phyloP scores from a whole-genome alignment of 2,797 vertebrate genomes.

The Antennarius maculatus region DNA sequence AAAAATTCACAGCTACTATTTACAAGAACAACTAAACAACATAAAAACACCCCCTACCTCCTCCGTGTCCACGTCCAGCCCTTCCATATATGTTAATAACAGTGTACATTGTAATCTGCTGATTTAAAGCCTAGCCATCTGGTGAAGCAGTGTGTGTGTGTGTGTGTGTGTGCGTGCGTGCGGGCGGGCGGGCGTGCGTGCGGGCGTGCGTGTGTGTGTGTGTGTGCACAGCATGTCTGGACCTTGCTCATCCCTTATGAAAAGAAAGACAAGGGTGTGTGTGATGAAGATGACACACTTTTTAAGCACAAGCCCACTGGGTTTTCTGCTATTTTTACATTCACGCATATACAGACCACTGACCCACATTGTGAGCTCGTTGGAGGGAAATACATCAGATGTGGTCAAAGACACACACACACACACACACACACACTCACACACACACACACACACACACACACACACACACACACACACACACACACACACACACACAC shows the following conservation, averaged over 20 bases:
- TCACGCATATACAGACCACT: slow-evolving; percentile 50
- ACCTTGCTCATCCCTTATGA: slow-evolving; percentile 25
- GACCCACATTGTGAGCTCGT: slow-evolving; percentile 57
- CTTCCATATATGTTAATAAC: slow-evolving; percentile 51
- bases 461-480: slow-evolving; percentile 62
- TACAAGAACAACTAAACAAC: slow-evolving; percentile 4
- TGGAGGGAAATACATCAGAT: slow-evolving; percentile 59
- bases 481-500: slow-evolving; percentile 70
- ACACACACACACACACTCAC: slow-evolving; percentile 49
- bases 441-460: slow-evolving; percentile 63
- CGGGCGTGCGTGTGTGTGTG: slow-evolving; percentile 10
- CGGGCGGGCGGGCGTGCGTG: slow-evolving; percentile 4
- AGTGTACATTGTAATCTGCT: slow-evolving; percentile 63
- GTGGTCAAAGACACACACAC: slow-evolving; percentile 68
- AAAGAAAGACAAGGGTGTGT: slow-evolving; percentile 47
- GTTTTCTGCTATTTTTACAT: slow-evolving; percentile 56
- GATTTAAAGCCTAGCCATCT: slow-evolving; percentile 65
- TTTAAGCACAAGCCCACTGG: slow-evolving; percentile 39
- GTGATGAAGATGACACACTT: slow-evolving; percentile 62
- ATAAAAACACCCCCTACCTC: slow-evolving; percentile 22
- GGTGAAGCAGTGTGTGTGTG: slow-evolving; percentile 29
- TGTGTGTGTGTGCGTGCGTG: slow-evolving; percentile 4
- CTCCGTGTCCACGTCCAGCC: slow-evolving; percentile 14
- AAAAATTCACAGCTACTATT: slow-evolving; percentile 1
- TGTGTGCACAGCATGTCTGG: slow-evolving; percentile 35